phyloP scores from a whole-genome alignment of 2,113 vertebrate species.

The Capra hircus region DNA sequence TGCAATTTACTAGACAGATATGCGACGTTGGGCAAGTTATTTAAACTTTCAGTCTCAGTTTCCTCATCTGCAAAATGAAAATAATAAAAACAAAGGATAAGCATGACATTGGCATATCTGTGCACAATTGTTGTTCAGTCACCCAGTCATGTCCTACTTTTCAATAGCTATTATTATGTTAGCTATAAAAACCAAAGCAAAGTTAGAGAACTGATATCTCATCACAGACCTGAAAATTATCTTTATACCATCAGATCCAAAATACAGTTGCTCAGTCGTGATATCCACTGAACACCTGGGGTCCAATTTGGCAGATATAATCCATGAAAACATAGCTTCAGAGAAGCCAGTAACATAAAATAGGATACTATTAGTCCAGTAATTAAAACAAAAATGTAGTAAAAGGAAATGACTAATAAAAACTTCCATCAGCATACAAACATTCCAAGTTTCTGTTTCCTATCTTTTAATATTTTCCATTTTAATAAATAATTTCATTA shows the following conservation, averaged over 20 bases:
- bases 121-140: background rate
- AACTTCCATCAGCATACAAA: conserved; percentile 16
- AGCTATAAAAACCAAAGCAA: background rate
- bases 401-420: conserved; percentile 44
- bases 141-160: background rate
- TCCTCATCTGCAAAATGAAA: background rate
- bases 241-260: background rate
- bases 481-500: background rate
- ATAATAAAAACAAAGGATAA: background rate
- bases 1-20: background rate
- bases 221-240: background rate
- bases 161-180: background rate
- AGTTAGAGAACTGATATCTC: background rate
- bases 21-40: background rate
- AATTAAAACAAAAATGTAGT: conserved; percentile 19
- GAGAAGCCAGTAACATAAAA: background rate
- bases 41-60: background rate
- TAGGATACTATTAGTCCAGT: background rate
- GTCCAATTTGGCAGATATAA: conserved; percentile 29
- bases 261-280: background rate
- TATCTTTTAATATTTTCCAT: conserved; percentile 29
- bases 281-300: conserved; percentile 15
- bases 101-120: background rate
- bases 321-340: conserved; percentile 16
- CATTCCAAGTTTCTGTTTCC: conserved; percentile 48